Base-by-base conservation (phyloP, 1,140 invertebrate species). In the Drosophila repletoides region DNA sequence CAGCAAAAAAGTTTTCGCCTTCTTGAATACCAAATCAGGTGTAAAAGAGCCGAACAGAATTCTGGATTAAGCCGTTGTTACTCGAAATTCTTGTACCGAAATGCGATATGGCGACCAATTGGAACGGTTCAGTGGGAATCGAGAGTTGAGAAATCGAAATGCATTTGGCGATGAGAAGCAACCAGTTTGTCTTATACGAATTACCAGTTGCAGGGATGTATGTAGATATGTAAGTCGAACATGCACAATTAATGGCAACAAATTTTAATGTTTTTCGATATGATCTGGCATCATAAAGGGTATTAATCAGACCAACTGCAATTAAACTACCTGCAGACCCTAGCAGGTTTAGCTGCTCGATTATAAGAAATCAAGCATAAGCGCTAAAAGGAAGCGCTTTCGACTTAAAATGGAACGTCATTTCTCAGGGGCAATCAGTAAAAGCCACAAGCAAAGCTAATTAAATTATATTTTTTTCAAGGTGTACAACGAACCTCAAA, bases 401-500 rank as follows among this genome's bases (percentile, higher is more conserved):
- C 21, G 74, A 71, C 64, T 67, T 33, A 58, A 84, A 74, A 67
- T 33, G 34, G 48, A 83, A 71, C 60, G 40, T 15, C 46, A 67
- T 58, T 74, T 68, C 53, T 43, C 22, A 12, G 31, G 40, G 43
- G 67, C 71, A 81, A 64, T 72, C 67, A 56, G 22, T 59, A 15
- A 53, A 84, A 74, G 64, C 74, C 74, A 75, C 80, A 72, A 69
- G 79, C 80, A 68, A 15, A 74, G 80, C 53, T 84, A 86, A 86
- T 84, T 86, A 69, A 86, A 84, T 86, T 86, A 84, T 74, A 56
- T 33, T 79, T 45, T 28, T n/a, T 19, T 38, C 15, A 15, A 46
- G 51, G 5, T 38, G 49, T 24, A 10, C 56, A 51, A 31, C 7
- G 45, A 51, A 38, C 22, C 36, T 21, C 4, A 19, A 24, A 17